Conservation (phyloP, 2,797 vertebrate species). For the Loris lydekkerianus region DNA sequence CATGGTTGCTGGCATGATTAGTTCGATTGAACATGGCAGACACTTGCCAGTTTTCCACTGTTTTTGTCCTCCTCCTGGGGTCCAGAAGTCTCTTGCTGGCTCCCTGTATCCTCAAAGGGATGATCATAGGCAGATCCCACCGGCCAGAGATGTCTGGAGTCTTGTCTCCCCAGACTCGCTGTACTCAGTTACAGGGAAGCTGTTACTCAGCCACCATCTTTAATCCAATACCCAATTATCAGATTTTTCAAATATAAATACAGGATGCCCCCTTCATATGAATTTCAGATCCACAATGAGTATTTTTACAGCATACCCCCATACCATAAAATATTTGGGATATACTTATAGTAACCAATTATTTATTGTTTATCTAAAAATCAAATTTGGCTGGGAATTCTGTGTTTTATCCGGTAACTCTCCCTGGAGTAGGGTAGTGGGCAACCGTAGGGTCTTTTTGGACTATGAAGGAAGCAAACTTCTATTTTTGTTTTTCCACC, state of each 20-base stretch:
- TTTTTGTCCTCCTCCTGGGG: too few species aligned
- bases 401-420: neutral
- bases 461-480: neutral
- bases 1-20: too few species aligned
- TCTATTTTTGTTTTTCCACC: neutral
- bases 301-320: neutral
- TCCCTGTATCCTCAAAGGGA: too few species aligned
- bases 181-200: too few species aligned
- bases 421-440: neutral
- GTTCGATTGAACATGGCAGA: too few species aligned
- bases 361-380: neutral
- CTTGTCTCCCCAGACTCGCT: too few species aligned
- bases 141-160: too few species aligned
- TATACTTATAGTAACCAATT: neutral
- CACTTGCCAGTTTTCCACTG: too few species aligned
- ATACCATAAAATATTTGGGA: neutral
- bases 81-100: too few species aligned
- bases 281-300: neutral
- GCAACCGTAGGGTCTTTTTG: neutral
- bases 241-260: slow-evolving; percentile 46
- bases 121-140: too few species aligned
- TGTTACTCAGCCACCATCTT: too few species aligned
- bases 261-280: neutral
- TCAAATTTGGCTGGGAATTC: neutral
- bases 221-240: neutral